Conservation (phyloP, 37 sponge, comb jelly and placozoan genomes). For the Dysidea cf. avara region DNA sequence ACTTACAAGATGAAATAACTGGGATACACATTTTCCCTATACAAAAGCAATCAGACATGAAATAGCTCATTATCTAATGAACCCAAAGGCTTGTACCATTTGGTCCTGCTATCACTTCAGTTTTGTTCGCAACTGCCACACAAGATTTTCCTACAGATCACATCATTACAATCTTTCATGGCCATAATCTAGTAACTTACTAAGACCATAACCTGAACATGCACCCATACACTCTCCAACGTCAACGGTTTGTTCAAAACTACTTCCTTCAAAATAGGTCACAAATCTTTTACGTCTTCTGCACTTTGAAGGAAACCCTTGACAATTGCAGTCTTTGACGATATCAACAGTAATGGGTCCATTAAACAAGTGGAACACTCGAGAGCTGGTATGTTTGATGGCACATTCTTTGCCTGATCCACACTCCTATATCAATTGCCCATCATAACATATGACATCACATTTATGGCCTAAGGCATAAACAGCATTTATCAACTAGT, state of each 20-base stretch:
- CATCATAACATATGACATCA: too few species aligned
- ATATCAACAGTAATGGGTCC: constrained; percentile 8
- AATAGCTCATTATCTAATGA: background rate
- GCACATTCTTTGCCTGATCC: constrained; percentile 19
- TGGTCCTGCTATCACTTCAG: constrained; percentile 27
- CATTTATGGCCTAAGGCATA: too few species aligned
- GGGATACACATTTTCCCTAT: constrained; percentile 31
- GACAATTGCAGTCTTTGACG: constrained; percentile 25
- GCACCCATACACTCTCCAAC: constrained; percentile 38
- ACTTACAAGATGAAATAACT: constrained; percentile 17
- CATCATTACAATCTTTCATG: background rate
- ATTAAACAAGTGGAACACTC: constrained; percentile 6
- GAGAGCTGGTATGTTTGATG: background rate
- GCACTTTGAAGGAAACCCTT: constrained; percentile 6
- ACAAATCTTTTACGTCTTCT: background rate
- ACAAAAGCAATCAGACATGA: background rate
- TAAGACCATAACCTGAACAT: constrained; percentile 3
- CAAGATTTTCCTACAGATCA: background rate
- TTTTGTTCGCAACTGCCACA: constrained; percentile 13
- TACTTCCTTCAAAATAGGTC: constrained; percentile 33
- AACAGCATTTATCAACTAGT: background rate
- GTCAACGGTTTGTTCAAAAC: constrained; percentile 36
- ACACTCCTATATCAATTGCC: background rate
- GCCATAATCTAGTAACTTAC: background rate
- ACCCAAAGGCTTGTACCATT: constrained; percentile 27